Evolutionary conservation across 2,888 invertebrate genomes (phyloP).

Genomic region (Fissipunctia ypsillon): DNA sequence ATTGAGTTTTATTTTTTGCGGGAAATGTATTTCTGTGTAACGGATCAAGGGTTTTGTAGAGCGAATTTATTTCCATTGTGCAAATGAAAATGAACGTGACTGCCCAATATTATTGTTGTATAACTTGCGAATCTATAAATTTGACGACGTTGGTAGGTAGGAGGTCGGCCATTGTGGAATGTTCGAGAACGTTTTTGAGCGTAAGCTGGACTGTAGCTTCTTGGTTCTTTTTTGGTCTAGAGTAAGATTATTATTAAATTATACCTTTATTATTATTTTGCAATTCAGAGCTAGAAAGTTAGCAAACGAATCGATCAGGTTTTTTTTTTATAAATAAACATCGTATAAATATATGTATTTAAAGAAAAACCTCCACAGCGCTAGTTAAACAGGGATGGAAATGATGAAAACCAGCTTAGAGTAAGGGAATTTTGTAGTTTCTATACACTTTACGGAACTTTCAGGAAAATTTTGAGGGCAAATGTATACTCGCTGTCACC

Average conservation of each 20-base stretch:
- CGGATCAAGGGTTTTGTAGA: slow-evolving; percentile 46
- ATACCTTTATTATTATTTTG: not conserved
- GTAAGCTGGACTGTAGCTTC: not conserved
- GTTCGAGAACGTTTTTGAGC: not conserved
- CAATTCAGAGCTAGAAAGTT: not conserved
- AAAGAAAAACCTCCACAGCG: too few species aligned
- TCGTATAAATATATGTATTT: too few species aligned
- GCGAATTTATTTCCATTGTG: slow-evolving; percentile 50
- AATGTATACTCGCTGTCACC: not conserved
- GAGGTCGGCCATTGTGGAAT: not conserved
- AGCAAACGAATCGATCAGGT: not conserved
- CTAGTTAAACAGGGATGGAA: not conserved
- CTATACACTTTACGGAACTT: not conserved
- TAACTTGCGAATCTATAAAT: slow-evolving; percentile 12
- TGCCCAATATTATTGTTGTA: slow-evolving; percentile 44
- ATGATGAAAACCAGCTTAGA: not conserved
- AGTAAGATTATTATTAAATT: not conserved
- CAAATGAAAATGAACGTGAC: slow-evolving; percentile 57
- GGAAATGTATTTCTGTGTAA: slow-evolving; percentile 33
- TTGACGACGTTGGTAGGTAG: not conserved
- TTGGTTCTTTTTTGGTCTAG: not conserved
- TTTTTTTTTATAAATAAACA: not conserved
- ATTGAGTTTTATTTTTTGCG: slow-evolving; percentile 42
- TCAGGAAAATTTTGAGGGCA: not conserved
- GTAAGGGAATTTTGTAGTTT: not conserved